A percentile compares a stretch with the other conserved stretches of the same genome.
Evolutionary conservation across 2,888 invertebrate genomes (phyloP).

Genomic region (Amorpha juglandis): DNA sequence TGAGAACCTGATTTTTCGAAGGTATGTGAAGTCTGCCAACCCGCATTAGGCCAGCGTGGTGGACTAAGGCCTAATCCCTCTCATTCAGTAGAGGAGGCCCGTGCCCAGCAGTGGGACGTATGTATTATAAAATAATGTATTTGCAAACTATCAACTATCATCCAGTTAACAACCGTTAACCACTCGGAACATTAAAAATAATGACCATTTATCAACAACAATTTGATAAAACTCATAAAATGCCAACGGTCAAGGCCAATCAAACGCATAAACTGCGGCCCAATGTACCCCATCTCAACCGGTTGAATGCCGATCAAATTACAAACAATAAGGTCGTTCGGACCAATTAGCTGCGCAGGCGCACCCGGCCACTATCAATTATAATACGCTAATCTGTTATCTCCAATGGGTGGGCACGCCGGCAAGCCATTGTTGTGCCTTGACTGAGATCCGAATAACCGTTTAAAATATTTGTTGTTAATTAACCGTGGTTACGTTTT

Average conservation of each 20-base stretch:
- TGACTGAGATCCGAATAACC: conserved; percentile 6
- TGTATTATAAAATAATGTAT: no score
- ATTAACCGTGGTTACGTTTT: conserved; percentile 13
- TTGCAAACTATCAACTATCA: no score
- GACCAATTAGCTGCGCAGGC: conserved; percentile 39
- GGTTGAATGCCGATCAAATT: conserved; percentile 27
- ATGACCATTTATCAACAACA: not conserved
- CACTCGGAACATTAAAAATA: no score
- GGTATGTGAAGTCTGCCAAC: no score
- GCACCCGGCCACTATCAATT: conserved; percentile 41
- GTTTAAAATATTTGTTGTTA: conserved; percentile 23
- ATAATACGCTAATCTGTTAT: conserved; percentile 36
- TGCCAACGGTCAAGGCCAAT: conserved; percentile 13
- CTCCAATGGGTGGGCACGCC: conserved; percentile 24
- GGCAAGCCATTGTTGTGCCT: conserved; percentile 2
- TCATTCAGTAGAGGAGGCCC: no score
- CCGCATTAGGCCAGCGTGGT: no score
- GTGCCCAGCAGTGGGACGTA: no score
- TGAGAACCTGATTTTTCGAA: no score
- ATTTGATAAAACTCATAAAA: not conserved
- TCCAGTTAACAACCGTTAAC: no score
- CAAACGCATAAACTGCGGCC: not conserved
- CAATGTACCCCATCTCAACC: conserved; percentile 11
- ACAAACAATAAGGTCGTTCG: conserved; percentile 30
- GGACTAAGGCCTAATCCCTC: no score